Evolutionary conservation across 2,888 invertebrate species (phyloP).

Genomic region (Mesorhabditis belari): DNA sequence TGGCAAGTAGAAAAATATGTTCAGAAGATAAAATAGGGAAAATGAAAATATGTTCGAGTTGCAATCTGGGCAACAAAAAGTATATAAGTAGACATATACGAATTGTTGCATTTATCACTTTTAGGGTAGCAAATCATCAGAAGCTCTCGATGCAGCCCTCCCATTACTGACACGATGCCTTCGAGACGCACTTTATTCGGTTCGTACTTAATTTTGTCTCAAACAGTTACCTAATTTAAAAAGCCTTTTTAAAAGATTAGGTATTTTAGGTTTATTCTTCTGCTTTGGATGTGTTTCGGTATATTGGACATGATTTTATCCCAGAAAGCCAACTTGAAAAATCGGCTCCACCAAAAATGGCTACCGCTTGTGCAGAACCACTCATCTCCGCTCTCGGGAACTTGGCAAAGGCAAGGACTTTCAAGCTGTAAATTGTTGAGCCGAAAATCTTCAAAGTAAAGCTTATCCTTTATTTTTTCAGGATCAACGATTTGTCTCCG

Average conservation of each 20-base stretch:
- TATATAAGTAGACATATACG: no score
- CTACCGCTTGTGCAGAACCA: neutral
- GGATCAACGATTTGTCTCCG: neutral
- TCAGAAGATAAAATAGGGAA: no score
- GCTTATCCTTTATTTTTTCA: neutral
- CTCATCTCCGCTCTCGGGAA: neutral
- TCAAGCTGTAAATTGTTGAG: no score
- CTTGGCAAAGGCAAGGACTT: neutral
- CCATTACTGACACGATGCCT: neutral
- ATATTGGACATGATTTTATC: neutral
- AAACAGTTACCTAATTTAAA: no score
- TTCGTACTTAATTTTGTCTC: neutral
- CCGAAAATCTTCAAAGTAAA: neutral
- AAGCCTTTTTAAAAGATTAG: no score
- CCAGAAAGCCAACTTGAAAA: neutral
- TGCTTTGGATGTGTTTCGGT: neutral
- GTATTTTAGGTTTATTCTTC: neutral
- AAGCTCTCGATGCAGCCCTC: neutral
- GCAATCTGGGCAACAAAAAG: no score
- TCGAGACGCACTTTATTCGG: neutral
- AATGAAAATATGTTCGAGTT: no score
- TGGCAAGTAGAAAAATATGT: no score
- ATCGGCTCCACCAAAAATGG: neutral
- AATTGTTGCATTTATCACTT: neutral
- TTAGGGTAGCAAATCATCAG: neutral